These are phyloP conservation scores for Caenorhabditis parvicauda DNA, from an alignment of 2,888 invertebrate genomes.

Conservation along the genomic window DNA sequence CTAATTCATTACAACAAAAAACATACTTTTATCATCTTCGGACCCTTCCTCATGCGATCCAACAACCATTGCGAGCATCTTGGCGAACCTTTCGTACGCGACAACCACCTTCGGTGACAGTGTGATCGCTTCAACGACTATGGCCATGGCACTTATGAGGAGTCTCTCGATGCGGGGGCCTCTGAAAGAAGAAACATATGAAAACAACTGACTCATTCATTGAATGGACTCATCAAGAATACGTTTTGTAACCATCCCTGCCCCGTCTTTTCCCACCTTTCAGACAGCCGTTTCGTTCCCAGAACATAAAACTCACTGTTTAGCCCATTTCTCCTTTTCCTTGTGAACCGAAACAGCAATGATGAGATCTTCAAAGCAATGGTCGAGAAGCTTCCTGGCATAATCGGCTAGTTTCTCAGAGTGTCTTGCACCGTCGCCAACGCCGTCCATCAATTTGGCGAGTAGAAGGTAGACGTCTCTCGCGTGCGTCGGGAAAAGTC, in stretches of 20 bases:
- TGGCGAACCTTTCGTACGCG: constrained; percentile 16
- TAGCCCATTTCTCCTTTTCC: neutral
- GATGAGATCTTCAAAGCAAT: neutral
- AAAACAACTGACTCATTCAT: too few relatives aligned
- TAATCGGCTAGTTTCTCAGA: neutral
- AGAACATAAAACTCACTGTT: too few relatives aligned
- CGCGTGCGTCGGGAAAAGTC: constrained; percentile 11
- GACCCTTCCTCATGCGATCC: neutral
- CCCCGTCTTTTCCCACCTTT: too few relatives aligned
- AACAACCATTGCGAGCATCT: constrained; percentile 17
- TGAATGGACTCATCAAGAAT: too few relatives aligned
- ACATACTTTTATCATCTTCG: too few relatives aligned
- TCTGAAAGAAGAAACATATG: too few relatives aligned
- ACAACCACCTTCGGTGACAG: constrained; percentile 15
- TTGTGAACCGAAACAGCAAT: neutral
- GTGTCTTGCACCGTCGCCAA: constrained; percentile 12
- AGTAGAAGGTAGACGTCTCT: constrained; percentile 15
- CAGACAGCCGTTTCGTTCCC: too few relatives aligned
- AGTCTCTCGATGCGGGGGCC: constrained; percentile 7
- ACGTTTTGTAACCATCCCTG: too few relatives aligned
- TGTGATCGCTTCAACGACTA: constrained; percentile 13
- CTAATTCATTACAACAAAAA: too few relatives aligned
- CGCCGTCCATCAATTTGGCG: constrained; percentile 20
- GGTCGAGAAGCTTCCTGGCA: neutral
- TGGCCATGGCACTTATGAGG: constrained; percentile 7